Percentiles rank a stretch among this genome's conserved stretches.
Conservation (phyloP, 2,888 invertebrate genomes). For the Mycalesis mineus region DNA sequence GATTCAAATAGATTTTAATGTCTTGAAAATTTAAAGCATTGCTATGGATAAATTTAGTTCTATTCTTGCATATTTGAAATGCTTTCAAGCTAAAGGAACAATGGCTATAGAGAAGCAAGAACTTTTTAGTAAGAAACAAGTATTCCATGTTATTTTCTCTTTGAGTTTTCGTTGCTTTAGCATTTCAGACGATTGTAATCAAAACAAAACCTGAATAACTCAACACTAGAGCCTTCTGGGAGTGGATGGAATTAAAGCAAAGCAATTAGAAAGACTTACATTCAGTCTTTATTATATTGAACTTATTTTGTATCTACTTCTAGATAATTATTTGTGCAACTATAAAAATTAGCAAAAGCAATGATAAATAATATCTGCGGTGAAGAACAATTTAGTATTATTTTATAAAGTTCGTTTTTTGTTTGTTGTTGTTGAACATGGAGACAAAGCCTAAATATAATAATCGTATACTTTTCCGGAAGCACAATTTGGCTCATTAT, state of each 20-base stretch:
- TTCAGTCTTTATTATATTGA: not conserved
- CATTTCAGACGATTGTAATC: not conserved
- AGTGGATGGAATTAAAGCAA: too few relatives aligned
- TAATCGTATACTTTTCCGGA: not conserved
- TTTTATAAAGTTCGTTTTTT: too few relatives aligned
- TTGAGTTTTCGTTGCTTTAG: not conserved
- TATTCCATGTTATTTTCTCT: not conserved
- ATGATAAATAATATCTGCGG: too few relatives aligned
- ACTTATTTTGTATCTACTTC: too few relatives aligned
- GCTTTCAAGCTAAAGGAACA: conserved; percentile 10
- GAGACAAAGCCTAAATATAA: not conserved
- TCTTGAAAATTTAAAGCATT: conserved; percentile 39
- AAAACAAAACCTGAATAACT: not conserved
- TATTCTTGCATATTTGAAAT: conserved; percentile 29
- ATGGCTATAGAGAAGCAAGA: not conserved
- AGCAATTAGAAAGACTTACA: too few relatives aligned
- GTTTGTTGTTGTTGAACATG: too few relatives aligned
- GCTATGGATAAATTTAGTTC: conserved; percentile 32
- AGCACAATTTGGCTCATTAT: conserved; percentile 40
- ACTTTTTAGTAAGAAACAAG: not conserved
- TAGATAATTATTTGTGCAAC: too few relatives aligned
- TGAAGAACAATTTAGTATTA: too few relatives aligned
- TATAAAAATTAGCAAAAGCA: too few relatives aligned
- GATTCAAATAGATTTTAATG: conserved; percentile 44
- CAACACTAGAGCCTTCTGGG: too few relatives aligned